Conservation (phyloP, 2,797 vertebrate species). For the Pangasius larnaudii region DNA sequence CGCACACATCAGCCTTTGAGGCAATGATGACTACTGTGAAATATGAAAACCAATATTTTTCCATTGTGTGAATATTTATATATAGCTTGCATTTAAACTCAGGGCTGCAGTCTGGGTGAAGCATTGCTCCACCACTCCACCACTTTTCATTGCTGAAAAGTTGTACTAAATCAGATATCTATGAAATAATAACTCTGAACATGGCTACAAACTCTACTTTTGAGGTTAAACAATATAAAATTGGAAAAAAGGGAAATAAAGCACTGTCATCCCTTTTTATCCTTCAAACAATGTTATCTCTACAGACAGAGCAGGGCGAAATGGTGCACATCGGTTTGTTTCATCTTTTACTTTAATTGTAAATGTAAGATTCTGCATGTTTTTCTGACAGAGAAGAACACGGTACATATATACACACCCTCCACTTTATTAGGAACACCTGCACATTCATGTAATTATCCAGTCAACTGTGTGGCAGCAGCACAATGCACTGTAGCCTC, state of each 20-base stretch:
- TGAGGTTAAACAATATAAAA: background rate
- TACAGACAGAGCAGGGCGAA: background rate
- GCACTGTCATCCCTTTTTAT: background rate
- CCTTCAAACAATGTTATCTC: background rate
- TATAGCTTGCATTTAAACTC: background rate
- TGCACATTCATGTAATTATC: background rate
- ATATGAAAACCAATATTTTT: background rate
- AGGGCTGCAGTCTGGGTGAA: background rate
- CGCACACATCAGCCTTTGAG: background rate
- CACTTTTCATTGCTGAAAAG: background rate
- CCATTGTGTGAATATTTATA: background rate
- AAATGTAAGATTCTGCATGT: background rate
- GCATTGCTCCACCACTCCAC: background rate
- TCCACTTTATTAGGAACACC: background rate
- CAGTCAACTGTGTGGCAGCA: background rate
- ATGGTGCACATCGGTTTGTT: background rate
- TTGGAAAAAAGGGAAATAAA: background rate
- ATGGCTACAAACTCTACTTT: background rate
- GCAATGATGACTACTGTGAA: background rate
- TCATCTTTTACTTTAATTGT: background rate
- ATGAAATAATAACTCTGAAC: background rate
- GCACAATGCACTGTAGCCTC: background rate
- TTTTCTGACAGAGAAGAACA: background rate
- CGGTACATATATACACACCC: background rate
- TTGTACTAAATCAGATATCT: background rate